Evolutionary conservation across 2,888 invertebrate genomes (phyloP).

Genomic region (Leptinotarsa peninsularis): DNA sequence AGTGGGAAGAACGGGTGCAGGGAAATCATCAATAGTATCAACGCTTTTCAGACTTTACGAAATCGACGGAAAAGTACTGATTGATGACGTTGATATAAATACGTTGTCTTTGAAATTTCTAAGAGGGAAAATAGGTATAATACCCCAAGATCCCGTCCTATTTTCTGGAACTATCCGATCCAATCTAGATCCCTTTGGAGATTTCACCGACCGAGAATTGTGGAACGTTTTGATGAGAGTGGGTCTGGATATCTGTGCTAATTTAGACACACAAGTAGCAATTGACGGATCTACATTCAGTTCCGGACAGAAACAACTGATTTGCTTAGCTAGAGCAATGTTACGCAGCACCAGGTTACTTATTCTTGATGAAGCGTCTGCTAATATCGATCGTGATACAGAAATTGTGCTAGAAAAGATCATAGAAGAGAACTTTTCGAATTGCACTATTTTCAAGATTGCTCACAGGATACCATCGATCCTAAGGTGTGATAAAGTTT

Average conservation of each 20-base stretch:
- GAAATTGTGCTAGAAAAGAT: constrained; percentile 68
- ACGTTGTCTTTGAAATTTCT: constrained; percentile 79
- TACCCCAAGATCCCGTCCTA: constrained; percentile 86
- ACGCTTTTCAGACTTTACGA: constrained; percentile 85
- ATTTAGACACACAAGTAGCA: constrained; percentile 66
- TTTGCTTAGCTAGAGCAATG: constrained; percentile 70
- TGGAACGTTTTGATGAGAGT: constrained; percentile 82
- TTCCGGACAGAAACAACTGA: constrained; percentile 70
- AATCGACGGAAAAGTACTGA: constrained; percentile 79
- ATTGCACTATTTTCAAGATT: constrained; percentile 70
- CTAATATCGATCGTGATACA: constrained; percentile 69
- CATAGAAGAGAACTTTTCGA: constrained; percentile 67
- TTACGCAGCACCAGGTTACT: constrained; percentile 67
- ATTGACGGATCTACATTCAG: constrained; percentile 62
- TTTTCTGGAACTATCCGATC: constrained; percentile 88
- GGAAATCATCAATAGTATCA: constrained; percentile 81
- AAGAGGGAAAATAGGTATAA: constrained; percentile 82
- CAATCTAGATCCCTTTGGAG: constrained; percentile 89
- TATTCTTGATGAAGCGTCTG: constrained; percentile 70
- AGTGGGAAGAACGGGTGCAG: constrained; percentile 88
- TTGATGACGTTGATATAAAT: constrained; percentile 82
- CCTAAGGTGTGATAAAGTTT: constrained; percentile 67
- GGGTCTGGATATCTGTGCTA: constrained; percentile 76
- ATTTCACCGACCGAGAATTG: constrained; percentile 79
- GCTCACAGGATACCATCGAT: constrained; percentile 66